Base-by-base conservation (phyloP, 2,113 vertebrate species). In the Heloderma charlesbogerti region DNA sequence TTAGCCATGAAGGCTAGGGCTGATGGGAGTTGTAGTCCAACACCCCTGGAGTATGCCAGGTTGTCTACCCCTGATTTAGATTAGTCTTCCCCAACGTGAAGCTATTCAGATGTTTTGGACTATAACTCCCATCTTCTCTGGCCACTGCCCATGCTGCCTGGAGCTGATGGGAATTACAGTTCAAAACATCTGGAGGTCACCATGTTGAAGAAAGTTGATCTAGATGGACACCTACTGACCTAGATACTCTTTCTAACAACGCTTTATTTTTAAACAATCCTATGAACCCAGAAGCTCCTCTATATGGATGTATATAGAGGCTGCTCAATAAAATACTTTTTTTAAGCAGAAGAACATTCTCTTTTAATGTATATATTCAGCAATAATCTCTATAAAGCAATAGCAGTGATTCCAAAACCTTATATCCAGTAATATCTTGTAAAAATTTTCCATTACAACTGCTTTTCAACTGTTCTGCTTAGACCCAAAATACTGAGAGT, bases 401-500 rank as follows among this genome's bases (percentile, higher is more conserved):
- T 92, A 90, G 51, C 12, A 67, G 92, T 90, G 4, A 90, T 18
- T 60, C 67, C 4, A 90, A 40, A 12, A 48, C 60, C 9, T 92
- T 84, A 54, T n/a, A 88, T 63, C 79, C 7, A 82, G 84, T 88
- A 27, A 63, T 67, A 89, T 43, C 37, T 71, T 31, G 51, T 89
- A 94, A 60, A 74, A 87, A 8, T 89, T 87, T 85, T 25, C 45
- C 83, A 22, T 88, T 51, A 86, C 16, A 74, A 71, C 10, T 43
- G 37, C 80, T 94, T 94, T 90, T 91, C 63, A 91, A 67, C 60
- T 75, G 71, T 25, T 29, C 31, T 77, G 34, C 22, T 86, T 13
- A 43, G 51, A 57, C 3, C 34, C 9, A 20, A 89, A 66, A 77
- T 69, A 43, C 25, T 18, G 60, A 60, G 16, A 92, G 89, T 34